Base-by-base conservation (phyloP, 2,797 vertebrate genomes). In the Danio kyathit region DNA sequence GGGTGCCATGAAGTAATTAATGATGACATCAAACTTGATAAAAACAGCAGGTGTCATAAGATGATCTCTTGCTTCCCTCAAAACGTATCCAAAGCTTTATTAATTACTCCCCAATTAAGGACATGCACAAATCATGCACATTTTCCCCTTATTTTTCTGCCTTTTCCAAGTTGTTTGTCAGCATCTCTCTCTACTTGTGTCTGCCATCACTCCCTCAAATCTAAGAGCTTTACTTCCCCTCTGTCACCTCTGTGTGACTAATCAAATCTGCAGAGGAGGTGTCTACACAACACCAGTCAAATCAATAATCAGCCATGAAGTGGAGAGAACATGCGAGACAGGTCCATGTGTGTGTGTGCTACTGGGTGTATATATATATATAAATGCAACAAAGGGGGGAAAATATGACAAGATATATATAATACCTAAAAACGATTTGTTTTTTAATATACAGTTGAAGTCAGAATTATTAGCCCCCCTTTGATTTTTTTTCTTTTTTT, bases 191-290 rank as follows among this genome's bases (percentile, higher is more conserved):
- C 52, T 46, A 9, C 38, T 40, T 51, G 19, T 65, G 29, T 65
- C 67, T 82, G 49, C 59, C 64, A 66, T 54, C 69, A 40, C 71
- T 19, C 48, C 70, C 40, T 79, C 71, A 75, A 44, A 80, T 48
- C 78, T 80, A 65, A 80, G 70, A 65, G 78, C 65, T 29, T 74
- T 81, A 80, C 72, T 76, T 75, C 90, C 77, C 70, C 77, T 61
- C 73, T 90, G 87, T 91, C 90, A 85, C 83, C 80, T 89, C 89
- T 69, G 80, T 82, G 80, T 57, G 76, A 74, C 88, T 89, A 89
- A 93, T 91, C 84, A 88, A 90, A 92, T 92, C 89, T 90, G 79
- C 75, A 57, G 86, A 91, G 84, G 84, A 74, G 70, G 81, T 86
- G 82, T 78, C 81, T 81, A 51, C 60, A 87, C 81, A 87, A 87